Base-by-base conservation (phyloP, 2,113 vertebrate genomes). In the Oceanodroma tethys region DNA sequence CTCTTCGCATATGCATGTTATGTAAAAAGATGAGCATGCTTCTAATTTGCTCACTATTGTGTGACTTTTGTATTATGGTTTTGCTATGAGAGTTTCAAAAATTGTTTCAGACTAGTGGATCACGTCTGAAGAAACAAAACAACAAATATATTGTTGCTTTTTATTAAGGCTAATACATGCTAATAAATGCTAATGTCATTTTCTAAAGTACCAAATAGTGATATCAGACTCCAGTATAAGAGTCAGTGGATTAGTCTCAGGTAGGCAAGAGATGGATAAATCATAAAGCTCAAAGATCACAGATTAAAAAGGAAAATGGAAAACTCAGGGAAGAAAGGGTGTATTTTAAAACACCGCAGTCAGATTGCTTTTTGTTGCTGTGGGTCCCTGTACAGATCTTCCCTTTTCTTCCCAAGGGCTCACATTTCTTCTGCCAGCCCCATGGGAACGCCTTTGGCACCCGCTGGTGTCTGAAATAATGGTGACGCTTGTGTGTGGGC, bases 121-220 rank as follows among this genome's bases (percentile, higher is more conserved):
- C 76, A 27, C 65, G 84, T 85, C 94, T 81, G 74, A 93, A 93
- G 85, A 55, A 97, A 92, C 21, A 95, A 93, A 96, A 62, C 45
- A 95, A 15, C 45, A 90, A 94, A 97, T 60, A 89, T 17, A 88
- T 65, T 63, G 42, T 81, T 93, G 80, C 30, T 95, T 93, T 97
- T 96, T 95, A 93, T 96, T 95, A 95, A 93, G 81, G 38, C 48
- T 96, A 96, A 97, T 95, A 67, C 78, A 97, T 97, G 86, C 34
- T 97, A 98, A 97, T 96, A 59, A 60, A 80, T 94, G 79, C 82
- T 95, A 81, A 94, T 95, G 10, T 22, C 7, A 65, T 88, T 90
- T 97, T 89, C 68, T 71, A 38, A 94, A 75, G 58, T 90, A 63
- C 25, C 20, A 72, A 84, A 60, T n/a, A 73, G 32, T 53, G 48